phyloP scores from a whole-genome alignment of 2,797 vertebrate genomes.

The Brachymystax lenok region DNA sequence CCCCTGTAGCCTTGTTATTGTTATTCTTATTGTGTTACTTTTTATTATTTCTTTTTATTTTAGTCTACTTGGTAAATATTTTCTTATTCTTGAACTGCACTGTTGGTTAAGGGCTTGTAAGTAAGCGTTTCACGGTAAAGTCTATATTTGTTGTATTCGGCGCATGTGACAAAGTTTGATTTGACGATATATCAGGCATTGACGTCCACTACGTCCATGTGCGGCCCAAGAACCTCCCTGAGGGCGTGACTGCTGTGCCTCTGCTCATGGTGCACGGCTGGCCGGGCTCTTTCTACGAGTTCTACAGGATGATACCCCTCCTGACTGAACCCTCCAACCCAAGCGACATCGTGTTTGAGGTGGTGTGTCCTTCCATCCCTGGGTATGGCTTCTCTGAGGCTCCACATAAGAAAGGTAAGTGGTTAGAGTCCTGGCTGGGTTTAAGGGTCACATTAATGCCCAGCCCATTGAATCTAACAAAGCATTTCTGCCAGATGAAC shows the following conservation, averaged over 20 bases:
- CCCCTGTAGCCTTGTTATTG: too few species aligned
- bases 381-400: conserved; percentile 89
- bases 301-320: conserved; percentile 84
- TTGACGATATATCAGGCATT: conserved; percentile 71
- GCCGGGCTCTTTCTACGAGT: conserved; percentile 90
- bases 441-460: background rate
- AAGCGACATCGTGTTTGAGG: conserved; percentile 76
- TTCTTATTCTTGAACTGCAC: too few species aligned
- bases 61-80: too few species aligned
- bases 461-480: background rate
- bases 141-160: too few species aligned
- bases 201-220: conserved; percentile 85
- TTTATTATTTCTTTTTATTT: too few species aligned
- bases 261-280: conserved; percentile 90
- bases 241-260: conserved; percentile 68
- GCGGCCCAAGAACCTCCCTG: conserved; percentile 74
- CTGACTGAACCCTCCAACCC: conserved; percentile 71
- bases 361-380: conserved; percentile 92
- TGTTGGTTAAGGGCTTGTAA: too few species aligned
- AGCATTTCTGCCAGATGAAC: background rate
- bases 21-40: too few species aligned
- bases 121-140: too few species aligned
- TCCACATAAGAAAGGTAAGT: conserved; percentile 81
- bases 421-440: background rate
- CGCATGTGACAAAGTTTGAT: too few species aligned